phyloP scores from a whole-genome alignment of 2,888 invertebrate genomes.

The Emmelina monodactyla region DNA sequence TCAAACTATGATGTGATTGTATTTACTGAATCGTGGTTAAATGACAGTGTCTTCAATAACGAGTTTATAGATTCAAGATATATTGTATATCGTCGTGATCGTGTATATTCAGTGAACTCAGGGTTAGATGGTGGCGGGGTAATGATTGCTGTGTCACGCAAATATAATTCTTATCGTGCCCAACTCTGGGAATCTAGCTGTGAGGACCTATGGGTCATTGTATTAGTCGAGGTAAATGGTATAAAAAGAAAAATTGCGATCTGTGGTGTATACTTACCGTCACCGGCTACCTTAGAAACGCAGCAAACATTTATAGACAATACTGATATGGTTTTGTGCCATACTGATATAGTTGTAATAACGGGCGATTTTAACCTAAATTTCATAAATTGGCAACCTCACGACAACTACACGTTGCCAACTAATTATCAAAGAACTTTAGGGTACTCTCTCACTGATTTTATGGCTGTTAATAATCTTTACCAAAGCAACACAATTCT shows the following conservation, averaged over 20 bases:
- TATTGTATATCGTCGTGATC: constrained; percentile 6
- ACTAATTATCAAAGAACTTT: too few species aligned
- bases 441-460: constrained; percentile 2
- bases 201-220: constrained; percentile 3
- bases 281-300: neutral
- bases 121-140: constrained; percentile 10
- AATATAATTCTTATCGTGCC: constrained; percentile 1
- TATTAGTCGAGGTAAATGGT: neutral
- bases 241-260: constrained; percentile 2
- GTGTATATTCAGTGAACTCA: neutral
- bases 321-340: neutral
- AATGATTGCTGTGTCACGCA: constrained; percentile 6
- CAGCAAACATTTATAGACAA: constrained; percentile 1
- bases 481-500: neutral
- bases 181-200: constrained; percentile 2
- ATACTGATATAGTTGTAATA: too few species aligned
- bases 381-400: neutral
- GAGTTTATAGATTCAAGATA: constrained; percentile 9
- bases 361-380: too few species aligned
- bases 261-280: constrained; percentile 3
- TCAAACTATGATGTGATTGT: constrained; percentile 7
- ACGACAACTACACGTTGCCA: too few species aligned
- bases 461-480: constrained; percentile 2
- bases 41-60: constrained; percentile 3
- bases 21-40: constrained; percentile 12